These are phyloP conservation scores for Phalloptychus januarius DNA, from an alignment of 2,797 vertebrate species.

Conservation along the genomic window DNA sequence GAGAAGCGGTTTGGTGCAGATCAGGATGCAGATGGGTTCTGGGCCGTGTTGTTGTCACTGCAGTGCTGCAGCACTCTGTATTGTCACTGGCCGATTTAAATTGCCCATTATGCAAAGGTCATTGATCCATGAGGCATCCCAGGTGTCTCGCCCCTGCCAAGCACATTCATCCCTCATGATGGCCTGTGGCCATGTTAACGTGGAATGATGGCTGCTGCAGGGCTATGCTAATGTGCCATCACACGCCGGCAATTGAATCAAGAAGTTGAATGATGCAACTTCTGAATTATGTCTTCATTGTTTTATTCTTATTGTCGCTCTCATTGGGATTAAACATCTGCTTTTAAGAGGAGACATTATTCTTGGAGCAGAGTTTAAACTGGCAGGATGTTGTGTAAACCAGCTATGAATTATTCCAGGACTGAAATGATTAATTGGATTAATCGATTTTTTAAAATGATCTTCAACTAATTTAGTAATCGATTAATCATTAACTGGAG, in stretches of 20 bases:
- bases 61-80: constrained; percentile 6
- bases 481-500: too few relatives aligned
- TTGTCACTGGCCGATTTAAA: constrained; percentile 55
- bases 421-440: too few relatives aligned
- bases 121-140: constrained; percentile 60
- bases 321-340: neutral
- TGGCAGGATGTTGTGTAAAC: neutral
- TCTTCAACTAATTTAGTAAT: too few relatives aligned
- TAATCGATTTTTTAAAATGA: too few relatives aligned
- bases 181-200: constrained; percentile 53
- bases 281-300: neutral
- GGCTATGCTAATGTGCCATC: constrained; percentile 58
- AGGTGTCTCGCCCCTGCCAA: constrained; percentile 50
- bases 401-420: neutral
- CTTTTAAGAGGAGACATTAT: constrained; percentile 8
- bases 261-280: constrained; percentile 39
- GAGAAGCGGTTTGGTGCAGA: constrained; percentile 34
- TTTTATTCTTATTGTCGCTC: constrained; percentile 17
- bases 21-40: constrained; percentile 37
- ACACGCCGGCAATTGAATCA: constrained; percentile 49
- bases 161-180: constrained; percentile 46
- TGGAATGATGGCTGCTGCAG: constrained; percentile 57
- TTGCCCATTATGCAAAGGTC: constrained; percentile 66
- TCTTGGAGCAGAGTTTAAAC: neutral
- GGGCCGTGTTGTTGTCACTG: constrained; percentile 34